These are phyloP conservation scores for Litocranius walleri DNA, from an alignment of 2,113 vertebrate species.

Conservation along the genomic window DNA sequence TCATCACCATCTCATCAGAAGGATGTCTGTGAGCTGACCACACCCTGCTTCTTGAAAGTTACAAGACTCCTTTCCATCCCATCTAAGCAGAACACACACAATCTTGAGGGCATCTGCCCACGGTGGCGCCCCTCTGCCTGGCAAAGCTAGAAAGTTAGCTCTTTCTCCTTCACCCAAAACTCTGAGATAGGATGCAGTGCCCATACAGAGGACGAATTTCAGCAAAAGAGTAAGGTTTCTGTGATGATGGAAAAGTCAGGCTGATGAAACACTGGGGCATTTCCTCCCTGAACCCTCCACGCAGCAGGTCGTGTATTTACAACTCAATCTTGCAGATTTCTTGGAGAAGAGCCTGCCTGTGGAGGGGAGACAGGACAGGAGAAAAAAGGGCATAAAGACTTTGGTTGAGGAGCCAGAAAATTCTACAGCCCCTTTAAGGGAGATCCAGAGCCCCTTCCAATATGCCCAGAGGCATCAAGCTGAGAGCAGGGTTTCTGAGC, in stretches of 20 bases:
- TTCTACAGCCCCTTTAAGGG: not conserved
- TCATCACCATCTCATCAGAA: not conserved
- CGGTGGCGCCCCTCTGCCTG: not conserved
- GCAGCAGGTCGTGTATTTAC: accelerated
- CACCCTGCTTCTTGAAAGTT: not conserved
- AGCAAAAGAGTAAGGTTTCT: not conserved
- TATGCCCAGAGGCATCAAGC: too few species aligned
- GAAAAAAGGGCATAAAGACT: accelerated
- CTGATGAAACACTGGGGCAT: accelerated
- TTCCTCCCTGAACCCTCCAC: accelerated
- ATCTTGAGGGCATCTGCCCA: not conserved
- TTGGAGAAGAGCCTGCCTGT: accelerated
- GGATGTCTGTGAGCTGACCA: not conserved
- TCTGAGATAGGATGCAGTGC: not conserved
- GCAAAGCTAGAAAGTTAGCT: not conserved
- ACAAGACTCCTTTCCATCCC: not conserved
- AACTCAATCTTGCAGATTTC: accelerated
- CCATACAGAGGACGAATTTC: not conserved
- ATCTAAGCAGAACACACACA: too few species aligned
- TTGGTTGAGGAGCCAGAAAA: not conserved
- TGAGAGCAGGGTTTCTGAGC: accelerated
- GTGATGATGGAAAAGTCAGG: accelerated
- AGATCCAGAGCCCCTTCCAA: too few species aligned
- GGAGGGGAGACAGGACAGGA: accelerated
- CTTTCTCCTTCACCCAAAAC: not conserved